Evolutionary conservation across 1,140 invertebrate species (phyloP), one percentile per base, ranked within the genome.

Genomic region (Doryteuthis pealeii): DNA sequence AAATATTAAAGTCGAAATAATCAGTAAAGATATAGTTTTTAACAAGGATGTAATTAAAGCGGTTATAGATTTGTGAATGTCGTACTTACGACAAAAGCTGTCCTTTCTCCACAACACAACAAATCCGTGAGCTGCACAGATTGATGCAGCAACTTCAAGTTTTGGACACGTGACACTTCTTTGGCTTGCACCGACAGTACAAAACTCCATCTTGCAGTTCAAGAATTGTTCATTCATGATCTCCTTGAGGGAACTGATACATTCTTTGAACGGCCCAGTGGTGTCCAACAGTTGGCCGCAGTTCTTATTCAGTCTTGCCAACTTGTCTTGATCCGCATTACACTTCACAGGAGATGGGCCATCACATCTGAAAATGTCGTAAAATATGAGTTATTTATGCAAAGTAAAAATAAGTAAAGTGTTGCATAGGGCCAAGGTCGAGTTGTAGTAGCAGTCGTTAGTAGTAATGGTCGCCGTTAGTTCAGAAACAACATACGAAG

Each of bases 21-120:
- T n/a, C n/a, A n/a, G n/a, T n/a, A n/a, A n/a, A n/a, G n/a, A n/a
- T n/a, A n/a, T n/a, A n/a, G n/a, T n/a, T n/a, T n/a, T n/a, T n/a
- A n/a, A n/a, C n/a, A n/a, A n/a, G n/a, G n/a, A n/a, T n/a, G n/a
- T n/a, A n/a, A n/a, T n/a, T n/a, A n/a, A n/a, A n/a, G n/a, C n/a
- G n/a, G n/a, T n/a, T n/a, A n/a, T n/a, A n/a, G n/a, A n/a, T n/a
- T 28, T 30, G 15, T n/a, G 32, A 58, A 71, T 73, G 33, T 0
- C 6, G 40, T 71, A 75, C 76, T 45, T 73, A 81, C 79, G 74
- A 67, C 79, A 81, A 28, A 79, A 72, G 15, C 6, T 32, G 2
- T 33, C 18, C 10, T 31, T 71, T 43, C 79, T 79, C 79, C 79
- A 81, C 43, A 71, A 71, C 8, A 79, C 71, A 5, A 49, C 31